Conservation (phyloP, 1,140 invertebrate species). For the Stegodyphus mimosarum region DNA sequence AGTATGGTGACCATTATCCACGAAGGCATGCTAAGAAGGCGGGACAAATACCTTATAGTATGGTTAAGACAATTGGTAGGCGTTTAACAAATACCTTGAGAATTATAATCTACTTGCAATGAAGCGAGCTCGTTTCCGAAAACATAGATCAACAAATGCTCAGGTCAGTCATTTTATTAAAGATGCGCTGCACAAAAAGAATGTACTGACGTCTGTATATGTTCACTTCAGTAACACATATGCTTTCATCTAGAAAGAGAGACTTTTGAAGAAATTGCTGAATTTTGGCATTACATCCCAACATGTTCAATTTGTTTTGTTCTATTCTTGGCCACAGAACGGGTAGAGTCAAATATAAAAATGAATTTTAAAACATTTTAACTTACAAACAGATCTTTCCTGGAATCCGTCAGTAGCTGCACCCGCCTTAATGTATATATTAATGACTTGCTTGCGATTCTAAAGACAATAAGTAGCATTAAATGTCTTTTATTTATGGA, state of each 20-base stretch:
- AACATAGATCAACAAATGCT: too few relatives aligned
- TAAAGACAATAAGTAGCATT: background rate
- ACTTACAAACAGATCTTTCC: background rate
- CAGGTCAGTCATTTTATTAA: too few relatives aligned
- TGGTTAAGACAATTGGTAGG: too few relatives aligned
- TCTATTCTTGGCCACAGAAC: slow-evolving; percentile 8
- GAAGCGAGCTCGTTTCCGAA: too few relatives aligned
- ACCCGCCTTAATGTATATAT: slow-evolving; percentile 17
- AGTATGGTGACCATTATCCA: too few relatives aligned
- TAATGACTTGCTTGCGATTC: background rate
- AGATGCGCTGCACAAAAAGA: too few relatives aligned
- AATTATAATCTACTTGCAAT: too few relatives aligned
- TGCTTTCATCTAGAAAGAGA: slow-evolving; percentile 24
- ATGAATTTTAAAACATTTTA: background rate
- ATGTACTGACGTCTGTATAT: slow-evolving; percentile 10
- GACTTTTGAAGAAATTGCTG: background rate
- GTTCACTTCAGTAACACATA: slow-evolving; percentile 1
- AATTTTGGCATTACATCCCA: too few relatives aligned
- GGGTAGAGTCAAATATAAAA: background rate
- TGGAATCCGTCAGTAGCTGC: background rate
- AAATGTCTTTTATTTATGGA: background rate
- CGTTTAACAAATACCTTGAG: too few relatives aligned
- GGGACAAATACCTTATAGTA: too few relatives aligned
- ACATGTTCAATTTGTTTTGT: too few relatives aligned
- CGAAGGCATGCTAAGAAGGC: too few relatives aligned